A percentile compares a stretch with the other conserved stretches of the same genome.
phyloP scores from a whole-genome alignment of 1,140 invertebrate genomes.

The Macrosteles quadrilineatus region DNA sequence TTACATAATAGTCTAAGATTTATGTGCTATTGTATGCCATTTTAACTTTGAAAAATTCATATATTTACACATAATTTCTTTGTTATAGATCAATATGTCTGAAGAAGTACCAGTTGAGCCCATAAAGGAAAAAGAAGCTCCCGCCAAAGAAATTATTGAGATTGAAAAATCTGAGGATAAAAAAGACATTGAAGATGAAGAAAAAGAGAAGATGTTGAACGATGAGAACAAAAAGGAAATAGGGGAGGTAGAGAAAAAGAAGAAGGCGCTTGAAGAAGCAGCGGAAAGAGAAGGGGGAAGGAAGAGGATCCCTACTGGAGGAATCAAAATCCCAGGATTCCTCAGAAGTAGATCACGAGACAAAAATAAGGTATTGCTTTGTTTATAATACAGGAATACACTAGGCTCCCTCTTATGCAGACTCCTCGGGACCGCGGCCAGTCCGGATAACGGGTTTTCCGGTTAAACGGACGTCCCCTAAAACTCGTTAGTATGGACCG shows the following conservation, averaged over 20 bases:
- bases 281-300: conserved; percentile 71
- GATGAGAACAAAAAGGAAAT: conserved; percentile 59
- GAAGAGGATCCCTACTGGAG: conserved; percentile 75
- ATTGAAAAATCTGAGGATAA: conserved; percentile 64
- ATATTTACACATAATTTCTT: too few species aligned
- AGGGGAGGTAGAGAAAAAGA: conserved; percentile 56
- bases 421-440: too few species aligned
- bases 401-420: too few species aligned
- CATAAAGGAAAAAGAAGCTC: background rate
- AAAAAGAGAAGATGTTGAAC: conserved; percentile 70
- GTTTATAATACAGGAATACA: too few species aligned
- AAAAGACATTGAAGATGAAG: conserved; percentile 68
- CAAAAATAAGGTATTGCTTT: conserved; percentile 72
- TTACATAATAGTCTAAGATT: too few species aligned
- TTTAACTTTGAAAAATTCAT: too few species aligned
- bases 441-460: too few species aligned
- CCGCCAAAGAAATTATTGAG: conserved; percentile 27
- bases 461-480: too few species aligned
- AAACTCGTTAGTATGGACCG: too few species aligned
- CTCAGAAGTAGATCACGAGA: conserved; percentile 63
- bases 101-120: background rate
- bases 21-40: too few species aligned
- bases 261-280: conserved; percentile 61
- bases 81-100: background rate
- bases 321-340: conserved; percentile 79